Percentiles rank a stretch among this genome's conserved stretches.
Evolutionary conservation across 2,888 invertebrate genomes (phyloP).

Genomic region (Oeneis ivallda): DNA sequence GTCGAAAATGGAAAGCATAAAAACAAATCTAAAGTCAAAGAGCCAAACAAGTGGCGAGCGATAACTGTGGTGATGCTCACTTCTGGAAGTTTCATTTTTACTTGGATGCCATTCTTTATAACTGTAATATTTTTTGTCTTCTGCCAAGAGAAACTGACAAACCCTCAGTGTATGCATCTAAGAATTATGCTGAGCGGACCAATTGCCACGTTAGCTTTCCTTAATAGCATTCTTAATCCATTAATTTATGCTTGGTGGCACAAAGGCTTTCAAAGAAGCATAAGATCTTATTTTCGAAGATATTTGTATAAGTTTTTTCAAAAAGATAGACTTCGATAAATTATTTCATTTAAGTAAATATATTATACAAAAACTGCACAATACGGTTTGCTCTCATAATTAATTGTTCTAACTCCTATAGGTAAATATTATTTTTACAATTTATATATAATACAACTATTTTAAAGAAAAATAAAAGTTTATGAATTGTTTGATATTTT

Average conservation of each 20-base stretch:
- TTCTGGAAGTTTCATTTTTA: conserved; percentile 81
- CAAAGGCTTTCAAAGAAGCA: conserved; percentile 82
- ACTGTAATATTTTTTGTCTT: conserved; percentile 78
- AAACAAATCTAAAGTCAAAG: conserved; percentile 50
- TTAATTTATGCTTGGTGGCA: conserved; percentile 88
- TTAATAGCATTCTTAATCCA: conserved; percentile 84
- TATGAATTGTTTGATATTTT: background rate
- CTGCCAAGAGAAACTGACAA: conserved; percentile 71
- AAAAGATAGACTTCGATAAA: conserved; percentile 18
- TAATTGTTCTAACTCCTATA: background rate
- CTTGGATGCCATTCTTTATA: conserved; percentile 85
- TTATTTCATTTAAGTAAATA: background rate
- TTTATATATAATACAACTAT: background rate
- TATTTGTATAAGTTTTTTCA: conserved; percentile 39
- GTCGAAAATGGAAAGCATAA: conserved; percentile 17
- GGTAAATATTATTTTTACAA: background rate
- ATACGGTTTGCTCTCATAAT: background rate
- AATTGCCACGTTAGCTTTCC: conserved; percentile 81
- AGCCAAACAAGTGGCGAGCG: conserved; percentile 82
- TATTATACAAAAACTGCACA: background rate
- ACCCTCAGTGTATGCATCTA: conserved; percentile 72
- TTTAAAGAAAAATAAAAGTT: background rate
- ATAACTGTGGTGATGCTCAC: conserved; percentile 84
- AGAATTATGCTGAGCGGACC: conserved; percentile 80
- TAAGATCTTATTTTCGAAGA: conserved; percentile 58